phyloP scores from a whole-genome alignment of 2,113 vertebrate species.

The Scopus umbretta region DNA sequence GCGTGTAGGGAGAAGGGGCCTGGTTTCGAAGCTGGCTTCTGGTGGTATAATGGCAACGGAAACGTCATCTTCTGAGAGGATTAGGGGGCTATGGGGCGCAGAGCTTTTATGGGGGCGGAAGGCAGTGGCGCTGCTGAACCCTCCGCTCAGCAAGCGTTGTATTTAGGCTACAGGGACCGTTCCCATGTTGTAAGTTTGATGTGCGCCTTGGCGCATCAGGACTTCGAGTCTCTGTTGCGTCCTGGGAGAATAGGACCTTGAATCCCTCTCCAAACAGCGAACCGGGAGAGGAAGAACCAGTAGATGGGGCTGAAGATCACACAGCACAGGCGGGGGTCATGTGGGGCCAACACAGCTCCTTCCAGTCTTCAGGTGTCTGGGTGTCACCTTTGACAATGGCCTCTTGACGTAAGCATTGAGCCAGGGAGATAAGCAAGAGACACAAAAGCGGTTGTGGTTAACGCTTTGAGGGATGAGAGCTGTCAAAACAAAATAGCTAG shows the following conservation, averaged over 20 bases:
- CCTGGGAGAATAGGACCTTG: not conserved
- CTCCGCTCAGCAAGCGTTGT: too few species aligned
- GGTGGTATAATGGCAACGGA: not conserved
- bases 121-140: not conserved
- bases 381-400: not conserved
- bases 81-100: rapidly evolving
- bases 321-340: rapidly evolving
- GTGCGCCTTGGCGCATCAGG: not conserved
- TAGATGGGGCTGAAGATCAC: not conserved
- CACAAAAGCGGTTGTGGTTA: not conserved
- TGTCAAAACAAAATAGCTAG: not conserved
- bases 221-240: not conserved
- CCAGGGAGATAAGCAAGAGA: not conserved
- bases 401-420: not conserved
- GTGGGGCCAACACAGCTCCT: not conserved
- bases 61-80: not conserved
- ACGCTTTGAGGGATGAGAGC: not conserved
- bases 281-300: not conserved
- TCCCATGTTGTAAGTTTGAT: rapidly evolving
- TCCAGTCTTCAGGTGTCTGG: not conserved
- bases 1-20: not conserved
- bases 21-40: too few species aligned
- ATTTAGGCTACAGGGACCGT: rapidly evolving
- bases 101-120: rapidly evolving
- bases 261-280: rapidly evolving